Evolutionary conservation across 2,113 vertebrate genomes (phyloP).

Genomic region (Chamaetylas fuelleborni): DNA sequence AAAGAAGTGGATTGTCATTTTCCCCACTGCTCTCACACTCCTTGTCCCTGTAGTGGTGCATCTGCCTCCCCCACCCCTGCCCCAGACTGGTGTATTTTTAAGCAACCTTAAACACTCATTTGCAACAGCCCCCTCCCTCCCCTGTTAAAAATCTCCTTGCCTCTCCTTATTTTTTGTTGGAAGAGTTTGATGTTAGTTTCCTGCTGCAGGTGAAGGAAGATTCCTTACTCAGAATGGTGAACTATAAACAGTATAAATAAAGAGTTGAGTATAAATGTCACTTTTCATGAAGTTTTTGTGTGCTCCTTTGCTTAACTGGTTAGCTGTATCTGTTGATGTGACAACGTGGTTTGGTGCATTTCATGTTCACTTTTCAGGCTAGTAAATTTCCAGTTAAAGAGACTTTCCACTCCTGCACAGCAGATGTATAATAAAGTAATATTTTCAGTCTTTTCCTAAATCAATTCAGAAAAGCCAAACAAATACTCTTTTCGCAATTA

Average conservation of each 20-base stretch:
- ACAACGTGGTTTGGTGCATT: accelerated
- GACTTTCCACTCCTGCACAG: background rate
- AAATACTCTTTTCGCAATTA: background rate
- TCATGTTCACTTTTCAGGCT: background rate
- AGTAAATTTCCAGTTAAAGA: background rate
- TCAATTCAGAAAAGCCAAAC: background rate
- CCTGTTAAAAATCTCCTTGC: background rate
- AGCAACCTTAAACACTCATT: background rate
- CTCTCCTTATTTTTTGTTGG: background rate
- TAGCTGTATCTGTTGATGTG: background rate
- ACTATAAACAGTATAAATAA: background rate
- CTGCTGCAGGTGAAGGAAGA: background rate
- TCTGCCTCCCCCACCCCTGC: accelerated
- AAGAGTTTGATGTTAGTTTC: background rate
- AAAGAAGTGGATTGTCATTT: background rate
- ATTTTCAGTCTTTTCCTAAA: background rate
- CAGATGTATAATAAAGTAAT: background rate
- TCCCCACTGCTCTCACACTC: background rate
- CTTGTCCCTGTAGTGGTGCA: background rate
- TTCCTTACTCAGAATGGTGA: background rate
- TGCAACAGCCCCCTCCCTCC: accelerated
- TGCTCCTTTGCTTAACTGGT: background rate
- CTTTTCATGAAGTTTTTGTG: background rate
- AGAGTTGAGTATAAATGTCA: background rate
- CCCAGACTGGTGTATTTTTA: background rate